Conservation (phyloP, 2,113 vertebrate genomes). For the Pholis gunnellus region DNA sequence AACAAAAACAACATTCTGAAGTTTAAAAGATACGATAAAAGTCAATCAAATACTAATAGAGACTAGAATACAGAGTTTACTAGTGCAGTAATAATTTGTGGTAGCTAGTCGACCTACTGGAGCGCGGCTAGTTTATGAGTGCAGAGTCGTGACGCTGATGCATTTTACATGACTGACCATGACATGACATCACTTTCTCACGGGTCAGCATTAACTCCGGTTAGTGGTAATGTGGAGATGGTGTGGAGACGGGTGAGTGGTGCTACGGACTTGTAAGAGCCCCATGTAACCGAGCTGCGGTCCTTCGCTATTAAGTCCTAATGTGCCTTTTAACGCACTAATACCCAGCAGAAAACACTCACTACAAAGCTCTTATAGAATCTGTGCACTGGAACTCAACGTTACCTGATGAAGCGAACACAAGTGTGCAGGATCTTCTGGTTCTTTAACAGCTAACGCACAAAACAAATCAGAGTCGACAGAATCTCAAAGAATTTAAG, state of each 20-base stretch:
- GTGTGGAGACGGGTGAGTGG: neutral
- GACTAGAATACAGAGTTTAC: neutral
- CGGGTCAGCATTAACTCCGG: neutral
- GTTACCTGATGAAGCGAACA: neutral
- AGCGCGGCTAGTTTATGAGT: neutral
- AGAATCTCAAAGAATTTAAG: neutral
- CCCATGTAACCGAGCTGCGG: neutral
- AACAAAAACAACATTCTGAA: neutral
- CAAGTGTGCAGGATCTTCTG: neutral
- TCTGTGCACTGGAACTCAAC: no score
- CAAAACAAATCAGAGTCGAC: neutral
- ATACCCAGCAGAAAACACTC: neutral
- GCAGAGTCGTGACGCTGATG: neutral
- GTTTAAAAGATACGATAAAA: neutral
- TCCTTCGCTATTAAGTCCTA: neutral
- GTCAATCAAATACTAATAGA: neutral
- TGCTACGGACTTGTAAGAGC: neutral
- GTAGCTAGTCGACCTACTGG: neutral
- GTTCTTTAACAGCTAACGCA: neutral
- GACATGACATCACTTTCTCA: neutral
- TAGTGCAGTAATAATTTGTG: neutral
- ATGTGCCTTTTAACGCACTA: neutral
- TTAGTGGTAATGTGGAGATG: neutral
- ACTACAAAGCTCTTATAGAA: neutral
- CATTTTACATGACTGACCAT: constrained; percentile 1